Evolutionary conservation across 2,113 vertebrate genomes (phyloP).

Genomic region (Cottus gobio): DNA sequence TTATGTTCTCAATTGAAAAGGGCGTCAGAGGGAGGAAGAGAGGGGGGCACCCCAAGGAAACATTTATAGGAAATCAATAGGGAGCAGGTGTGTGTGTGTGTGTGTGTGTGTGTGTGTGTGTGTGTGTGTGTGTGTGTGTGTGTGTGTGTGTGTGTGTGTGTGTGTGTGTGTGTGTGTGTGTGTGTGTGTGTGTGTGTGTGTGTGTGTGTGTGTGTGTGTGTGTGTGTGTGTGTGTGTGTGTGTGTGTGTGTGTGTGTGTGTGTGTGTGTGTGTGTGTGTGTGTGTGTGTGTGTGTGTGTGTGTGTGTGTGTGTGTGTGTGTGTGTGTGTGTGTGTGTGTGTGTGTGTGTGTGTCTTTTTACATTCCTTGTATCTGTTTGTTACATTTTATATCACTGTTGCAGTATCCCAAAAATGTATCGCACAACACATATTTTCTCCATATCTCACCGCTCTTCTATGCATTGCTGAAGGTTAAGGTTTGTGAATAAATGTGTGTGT

Average conservation of each 20-base stretch:
- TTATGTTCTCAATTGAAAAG: constrained; percentile 41
- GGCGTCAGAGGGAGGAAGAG: constrained; percentile 1
- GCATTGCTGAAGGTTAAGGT: constrained; percentile 19
- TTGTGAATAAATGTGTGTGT: constrained; percentile 1
- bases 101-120: neutral
- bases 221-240: neutral
- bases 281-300: neutral
- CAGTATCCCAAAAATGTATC: neutral
- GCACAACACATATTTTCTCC: neutral
- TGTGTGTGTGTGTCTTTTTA: neutral
- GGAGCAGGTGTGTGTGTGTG: neutral
- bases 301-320: neutral
- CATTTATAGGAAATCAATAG: constrained; percentile 70
- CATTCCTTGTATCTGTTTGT: neutral
- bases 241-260: neutral
- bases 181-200: neutral
- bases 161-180: neutral
- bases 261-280: neutral
- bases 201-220: neutral
- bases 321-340: neutral
- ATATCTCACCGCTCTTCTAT: neutral
- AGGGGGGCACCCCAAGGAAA: constrained; percentile 30
- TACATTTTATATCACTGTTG: neutral
- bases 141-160: neutral
- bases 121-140: neutral